Conservation (phyloP, 2,888 invertebrate genomes). For the Drosophila lacicola region DNA sequence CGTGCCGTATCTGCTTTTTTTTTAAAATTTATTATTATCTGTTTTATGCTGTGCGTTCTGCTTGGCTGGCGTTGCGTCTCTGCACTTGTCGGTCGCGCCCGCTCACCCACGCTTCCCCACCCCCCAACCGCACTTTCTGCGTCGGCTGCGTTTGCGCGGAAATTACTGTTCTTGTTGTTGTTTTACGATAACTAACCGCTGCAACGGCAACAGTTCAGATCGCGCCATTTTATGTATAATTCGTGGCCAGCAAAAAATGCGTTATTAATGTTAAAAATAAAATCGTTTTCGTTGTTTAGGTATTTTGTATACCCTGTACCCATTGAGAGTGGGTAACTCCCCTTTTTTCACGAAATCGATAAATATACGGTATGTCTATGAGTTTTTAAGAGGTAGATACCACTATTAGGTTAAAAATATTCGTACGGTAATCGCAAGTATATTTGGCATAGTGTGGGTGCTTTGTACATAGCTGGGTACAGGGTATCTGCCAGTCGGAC, state of each 20-base stretch:
- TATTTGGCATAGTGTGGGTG: background rate
- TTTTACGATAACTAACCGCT: conserved; percentile 38
- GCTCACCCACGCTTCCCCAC: background rate
- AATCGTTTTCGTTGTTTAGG: conserved; percentile 43
- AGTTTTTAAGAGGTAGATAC: no score
- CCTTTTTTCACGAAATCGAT: no score
- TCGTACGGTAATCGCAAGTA: no score
- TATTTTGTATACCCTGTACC: conserved; percentile 22
- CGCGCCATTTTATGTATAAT: conserved; percentile 44
- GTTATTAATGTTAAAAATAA: conserved; percentile 74
- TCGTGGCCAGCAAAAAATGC: conserved; percentile 67
- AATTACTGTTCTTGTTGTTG: conserved; percentile 43
- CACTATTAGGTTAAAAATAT: no score
- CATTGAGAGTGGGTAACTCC: no score
- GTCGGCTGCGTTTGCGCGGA: conserved; percentile 48
- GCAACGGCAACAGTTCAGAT: conserved; percentile 31
- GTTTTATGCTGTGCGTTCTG: conserved; percentile 56
- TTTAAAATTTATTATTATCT: conserved; percentile 52
- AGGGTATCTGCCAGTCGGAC: conserved; percentile 6
- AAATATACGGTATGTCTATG: no score
- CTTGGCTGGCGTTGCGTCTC: conserved; percentile 41
- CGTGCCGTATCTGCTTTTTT: conserved; percentile 55
- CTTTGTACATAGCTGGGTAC: background rate
- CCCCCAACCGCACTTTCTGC: conserved; percentile 6
- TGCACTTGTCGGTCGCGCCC: conserved; percentile 36